A percentile compares a stretch with the other conserved stretches of the same genome.
These are phyloP conservation scores for Prietella phreatophila DNA, from an alignment of 2,113 vertebrate genomes.

Conservation along the genomic window DNA sequence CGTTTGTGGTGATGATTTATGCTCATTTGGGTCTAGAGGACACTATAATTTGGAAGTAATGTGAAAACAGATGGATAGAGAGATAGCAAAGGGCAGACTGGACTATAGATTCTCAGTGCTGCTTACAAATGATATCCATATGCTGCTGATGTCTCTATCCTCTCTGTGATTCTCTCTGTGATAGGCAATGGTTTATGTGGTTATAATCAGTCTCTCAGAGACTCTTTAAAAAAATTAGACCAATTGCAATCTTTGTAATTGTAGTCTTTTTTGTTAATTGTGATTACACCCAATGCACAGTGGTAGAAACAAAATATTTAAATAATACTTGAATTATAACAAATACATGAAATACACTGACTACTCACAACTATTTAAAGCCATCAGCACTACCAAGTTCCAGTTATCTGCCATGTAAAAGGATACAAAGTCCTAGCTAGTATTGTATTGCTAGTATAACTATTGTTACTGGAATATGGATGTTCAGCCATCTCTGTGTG, in stretches of 20 bases:
- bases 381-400: not conserved
- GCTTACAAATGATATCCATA: conserved; percentile 96
- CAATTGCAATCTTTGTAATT: not conserved
- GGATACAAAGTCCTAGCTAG: not conserved
- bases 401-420: not conserved
- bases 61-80: conserved; percentile 99
- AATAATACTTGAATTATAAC: too few species aligned
- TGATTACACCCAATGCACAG: not conserved
- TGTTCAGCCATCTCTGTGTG: not conserved
- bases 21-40: conserved; percentile 94
- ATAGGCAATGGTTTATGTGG: conserved; percentile 14
- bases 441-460: conserved; percentile 58
- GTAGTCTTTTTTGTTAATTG: not conserved
- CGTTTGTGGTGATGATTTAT: conserved; percentile 92
- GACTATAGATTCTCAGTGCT: conserved; percentile 80
- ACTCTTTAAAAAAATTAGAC: conserved; percentile 5
- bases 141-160: conserved; percentile 81
- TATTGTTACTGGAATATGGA: not conserved
- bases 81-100: conserved; percentile 86
- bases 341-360: not conserved
- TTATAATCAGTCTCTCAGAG: conserved; percentile 20
- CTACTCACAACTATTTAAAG: not conserved
- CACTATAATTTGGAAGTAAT: conserved; percentile 92
- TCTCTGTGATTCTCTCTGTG: conserved; percentile 42
- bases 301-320: not conserved